Percentiles rank a stretch among this genome's conserved stretches.
Evolutionary conservation across 23 tunicate genomes (phyloP).

Genomic region (Halocynthia aurantium): DNA sequence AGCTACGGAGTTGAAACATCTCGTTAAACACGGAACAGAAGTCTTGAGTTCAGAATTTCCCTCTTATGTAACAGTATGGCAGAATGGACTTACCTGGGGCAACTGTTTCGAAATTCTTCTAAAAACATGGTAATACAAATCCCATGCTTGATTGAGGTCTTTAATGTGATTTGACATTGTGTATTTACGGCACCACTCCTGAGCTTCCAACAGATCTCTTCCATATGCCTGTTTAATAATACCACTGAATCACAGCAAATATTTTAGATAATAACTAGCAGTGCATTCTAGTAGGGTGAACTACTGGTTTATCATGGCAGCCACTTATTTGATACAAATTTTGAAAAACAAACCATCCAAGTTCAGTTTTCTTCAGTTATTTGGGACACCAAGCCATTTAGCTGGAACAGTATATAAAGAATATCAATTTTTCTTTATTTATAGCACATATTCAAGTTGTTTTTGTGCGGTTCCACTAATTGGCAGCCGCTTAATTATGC

Average conservation of each 20-base stretch:
- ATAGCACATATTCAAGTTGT: no score
- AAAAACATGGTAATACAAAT: slow-evolving; percentile 88
- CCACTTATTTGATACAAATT: no score
- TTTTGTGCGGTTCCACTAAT: no score
- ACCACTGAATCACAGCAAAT: background rate
- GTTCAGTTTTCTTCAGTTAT: no score
- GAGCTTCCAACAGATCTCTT: slow-evolving; percentile 81
- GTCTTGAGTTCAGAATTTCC: background rate
- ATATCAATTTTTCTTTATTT: no score
- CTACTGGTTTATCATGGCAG: no score
- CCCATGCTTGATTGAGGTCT: slow-evolving; percentile 97
- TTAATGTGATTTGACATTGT: slow-evolving; percentile 56
- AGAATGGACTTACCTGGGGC: slow-evolving; percentile 41
- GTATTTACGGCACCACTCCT: slow-evolving; percentile 76
- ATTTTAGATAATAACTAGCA: no score
- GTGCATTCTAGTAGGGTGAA: no score
- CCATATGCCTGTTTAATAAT: slow-evolving; percentile 67
- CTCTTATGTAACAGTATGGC: background rate
- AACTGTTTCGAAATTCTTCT: slow-evolving; percentile 77
- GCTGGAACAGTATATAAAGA: no score
- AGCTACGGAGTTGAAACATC: slow-evolving; percentile 32
- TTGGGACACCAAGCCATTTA: no score
- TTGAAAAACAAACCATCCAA: no score
- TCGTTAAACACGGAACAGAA: background rate
- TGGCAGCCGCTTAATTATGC: no score